Evolutionary conservation across 2,797 vertebrate genomes (phyloP), one percentile per base, ranked within the genome.

Genomic region (Tragelaphus oryx): DNA sequence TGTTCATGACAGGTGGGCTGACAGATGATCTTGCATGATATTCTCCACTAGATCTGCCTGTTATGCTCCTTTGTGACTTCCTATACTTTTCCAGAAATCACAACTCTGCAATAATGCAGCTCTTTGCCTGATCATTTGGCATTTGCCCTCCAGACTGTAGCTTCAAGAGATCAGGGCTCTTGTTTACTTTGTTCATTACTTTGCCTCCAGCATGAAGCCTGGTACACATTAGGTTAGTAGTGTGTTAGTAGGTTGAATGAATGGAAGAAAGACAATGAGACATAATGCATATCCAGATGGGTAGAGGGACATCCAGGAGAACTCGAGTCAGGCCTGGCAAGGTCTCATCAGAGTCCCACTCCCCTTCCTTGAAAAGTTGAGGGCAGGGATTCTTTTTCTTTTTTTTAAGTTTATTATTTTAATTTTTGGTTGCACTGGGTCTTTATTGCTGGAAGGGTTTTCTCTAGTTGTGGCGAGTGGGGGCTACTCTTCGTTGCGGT

Each of bases 11-110:
- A 96, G 85, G 68, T 92, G 89, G 83, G 6, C n/a, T 80, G 91
- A 80, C 94, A 97, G 68, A 86, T 87, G 86, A 82, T 94, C 2
- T 50, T 92, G 41, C 62, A 75, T 93, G 86, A 60, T 87, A 89
- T 88, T 94, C 88, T 91, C 55, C n/a, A 2, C 59, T 78, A 81
- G 76, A 18, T 28, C 12, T 59, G 65, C 54, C 81, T 88, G 41
- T 52, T 44, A 8, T 8, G 26, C 60, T 75, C 13, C 28, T 82
- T 83, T 28, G 3, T 11, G 84, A 52, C 24, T 46, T 59, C 33
- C 48, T 44, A 81, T 46, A 9, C 74, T 65, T 83, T 68, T 82
- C 65, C 54, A 75, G 91, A 62, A 76, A 87, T 44, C 41, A 44
- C 59, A 8, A 6, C 24, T 89, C 37, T 16, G 14, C 59, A 41